Evolutionary conservation across 30 jellyfish, hydroid and myxozoan genomes (phyloP).

Genomic region (Rhopilema esculentum): DNA sequence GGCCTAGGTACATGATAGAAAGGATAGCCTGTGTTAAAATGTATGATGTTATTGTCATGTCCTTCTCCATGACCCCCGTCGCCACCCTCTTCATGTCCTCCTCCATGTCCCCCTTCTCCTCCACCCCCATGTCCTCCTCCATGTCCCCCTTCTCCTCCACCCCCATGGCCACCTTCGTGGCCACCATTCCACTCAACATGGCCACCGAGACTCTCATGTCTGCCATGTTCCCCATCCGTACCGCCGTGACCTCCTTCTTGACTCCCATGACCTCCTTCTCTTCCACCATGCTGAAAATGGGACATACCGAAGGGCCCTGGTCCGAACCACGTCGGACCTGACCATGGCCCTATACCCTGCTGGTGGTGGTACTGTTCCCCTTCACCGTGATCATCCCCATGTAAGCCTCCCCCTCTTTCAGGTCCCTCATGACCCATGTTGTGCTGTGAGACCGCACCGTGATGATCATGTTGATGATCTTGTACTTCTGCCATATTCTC

Average conservation of each 20-base stretch:
- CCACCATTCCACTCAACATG: conserved; percentile 16
- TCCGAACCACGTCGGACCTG: conserved; percentile 63
- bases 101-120: conserved; percentile 31
- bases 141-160: conserved; percentile 26
- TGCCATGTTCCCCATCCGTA: background rate
- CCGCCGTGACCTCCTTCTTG: conserved; percentile 50
- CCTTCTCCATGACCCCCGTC: conserved; percentile 20
- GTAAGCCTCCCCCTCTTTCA: conserved; percentile 61
- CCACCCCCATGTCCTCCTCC: conserved; percentile 31
- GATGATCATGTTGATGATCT: conserved; percentile 65
- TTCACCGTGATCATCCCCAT: conserved; percentile 53
- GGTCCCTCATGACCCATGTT: conserved; percentile 53
- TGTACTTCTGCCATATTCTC: conserved; percentile 76
- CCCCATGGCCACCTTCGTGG: conserved; percentile 30
- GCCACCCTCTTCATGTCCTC: conserved; percentile 24
- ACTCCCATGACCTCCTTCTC: conserved; percentile 18
- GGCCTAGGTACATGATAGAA: conserved; percentile 73
- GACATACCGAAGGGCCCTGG: conserved; percentile 67
- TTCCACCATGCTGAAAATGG: conserved; percentile 28
- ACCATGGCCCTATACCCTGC: conserved; percentile 42
- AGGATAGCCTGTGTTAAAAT: conserved; percentile 73
- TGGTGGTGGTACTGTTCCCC: conserved; percentile 51
- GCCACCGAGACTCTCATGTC: background rate
- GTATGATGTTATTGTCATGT: conserved; percentile 49
- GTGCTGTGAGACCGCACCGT: conserved; percentile 65